Percentiles rank a stretch among this genome's conserved stretches.
Conservation (phyloP, 2,888 invertebrate genomes). For the Exephanes ischioxanthus region DNA sequence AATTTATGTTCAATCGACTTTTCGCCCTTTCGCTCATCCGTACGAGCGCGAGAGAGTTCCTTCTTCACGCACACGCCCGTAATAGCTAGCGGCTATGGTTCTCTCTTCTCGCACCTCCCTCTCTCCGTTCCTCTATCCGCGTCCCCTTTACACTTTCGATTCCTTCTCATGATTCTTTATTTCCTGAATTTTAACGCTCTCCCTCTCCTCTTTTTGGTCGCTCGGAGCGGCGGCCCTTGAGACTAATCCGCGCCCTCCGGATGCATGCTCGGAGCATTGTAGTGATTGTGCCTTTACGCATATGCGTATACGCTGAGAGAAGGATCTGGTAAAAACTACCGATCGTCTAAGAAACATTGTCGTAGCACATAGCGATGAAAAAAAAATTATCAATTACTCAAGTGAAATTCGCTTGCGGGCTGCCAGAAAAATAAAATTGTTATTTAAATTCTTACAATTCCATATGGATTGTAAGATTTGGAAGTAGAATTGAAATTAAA, state of each 20-base stretch:
- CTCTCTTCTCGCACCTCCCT: conserved; percentile 47
- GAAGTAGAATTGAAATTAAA: too few species aligned
- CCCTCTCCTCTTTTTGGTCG: conserved; percentile 32
- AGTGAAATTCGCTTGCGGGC: too few species aligned
- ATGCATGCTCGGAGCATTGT: conserved; percentile 54
- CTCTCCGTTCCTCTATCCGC: neutral
- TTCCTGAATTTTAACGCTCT: conserved; percentile 6
- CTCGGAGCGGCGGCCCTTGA: conserved; percentile 62
- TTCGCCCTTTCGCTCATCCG: conserved; percentile 64
- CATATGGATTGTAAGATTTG: too few species aligned
- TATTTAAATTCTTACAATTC: too few species aligned
- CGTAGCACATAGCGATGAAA: too few species aligned
- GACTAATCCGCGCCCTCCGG: conserved; percentile 65
- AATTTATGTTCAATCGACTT: conserved; percentile 85
- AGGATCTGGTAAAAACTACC: too few species aligned
- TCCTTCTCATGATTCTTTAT: conserved; percentile 65
- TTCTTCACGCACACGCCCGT: conserved; percentile 54
- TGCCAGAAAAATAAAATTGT: too few species aligned
- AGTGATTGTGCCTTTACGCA: conserved; percentile 33
- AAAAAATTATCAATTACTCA: too few species aligned
- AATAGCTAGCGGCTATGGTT: conserved; percentile 41
- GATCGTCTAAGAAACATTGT: too few species aligned
- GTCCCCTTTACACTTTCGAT: conserved; percentile 40
- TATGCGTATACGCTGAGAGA: too few species aligned
- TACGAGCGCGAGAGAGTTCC: conserved; percentile 27